A percentile compares a stretch with the other conserved stretches of the same genome.
Conservation (phyloP, 2,888 invertebrate species). For the Lissonota sp. region DNA sequence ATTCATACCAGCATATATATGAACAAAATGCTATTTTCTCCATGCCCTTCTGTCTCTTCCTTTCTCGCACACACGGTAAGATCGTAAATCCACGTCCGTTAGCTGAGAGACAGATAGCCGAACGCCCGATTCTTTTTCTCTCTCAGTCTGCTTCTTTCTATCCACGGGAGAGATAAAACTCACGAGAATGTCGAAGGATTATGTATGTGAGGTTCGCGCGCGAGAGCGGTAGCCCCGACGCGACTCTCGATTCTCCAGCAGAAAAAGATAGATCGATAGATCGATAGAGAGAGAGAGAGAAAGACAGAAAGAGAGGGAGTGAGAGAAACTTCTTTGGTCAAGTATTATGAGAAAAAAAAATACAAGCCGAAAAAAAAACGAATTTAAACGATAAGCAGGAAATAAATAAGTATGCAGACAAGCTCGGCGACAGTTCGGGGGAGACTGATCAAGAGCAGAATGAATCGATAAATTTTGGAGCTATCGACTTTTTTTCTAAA, state of each 20-base stretch:
- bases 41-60: constrained; percentile 52
- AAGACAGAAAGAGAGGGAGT: constrained; percentile 16
- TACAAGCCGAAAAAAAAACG: constrained; percentile 56
- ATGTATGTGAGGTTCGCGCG: constrained; percentile 56
- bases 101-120: constrained; percentile 64
- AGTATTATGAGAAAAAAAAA: constrained; percentile 39
- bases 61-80: constrained; percentile 54
- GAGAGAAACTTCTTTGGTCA: constrained; percentile 42
- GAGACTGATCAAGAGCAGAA: constrained; percentile 60
- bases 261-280: constrained; percentile 21
- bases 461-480: constrained; percentile 60
- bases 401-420: constrained; percentile 64
- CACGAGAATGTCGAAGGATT: constrained; percentile 66
- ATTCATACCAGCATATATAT: neutral
- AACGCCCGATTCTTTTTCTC: constrained; percentile 60
- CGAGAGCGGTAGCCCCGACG: constrained; percentile 45
- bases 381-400: constrained; percentile 58
- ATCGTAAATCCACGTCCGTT: constrained; percentile 64
- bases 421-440: constrained; percentile 33
- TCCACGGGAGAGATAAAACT: constrained; percentile 57
- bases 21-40: constrained; percentile 54
- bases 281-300: constrained; percentile 23
- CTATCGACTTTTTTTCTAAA: constrained; percentile 22
- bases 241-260: neutral
- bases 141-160: too few species aligned